Percentiles rank a stretch among this genome's conserved stretches.
These are phyloP conservation scores for Syrphus vitripennis DNA, from an alignment of 2,888 invertebrate species.

Conservation along the genomic window DNA sequence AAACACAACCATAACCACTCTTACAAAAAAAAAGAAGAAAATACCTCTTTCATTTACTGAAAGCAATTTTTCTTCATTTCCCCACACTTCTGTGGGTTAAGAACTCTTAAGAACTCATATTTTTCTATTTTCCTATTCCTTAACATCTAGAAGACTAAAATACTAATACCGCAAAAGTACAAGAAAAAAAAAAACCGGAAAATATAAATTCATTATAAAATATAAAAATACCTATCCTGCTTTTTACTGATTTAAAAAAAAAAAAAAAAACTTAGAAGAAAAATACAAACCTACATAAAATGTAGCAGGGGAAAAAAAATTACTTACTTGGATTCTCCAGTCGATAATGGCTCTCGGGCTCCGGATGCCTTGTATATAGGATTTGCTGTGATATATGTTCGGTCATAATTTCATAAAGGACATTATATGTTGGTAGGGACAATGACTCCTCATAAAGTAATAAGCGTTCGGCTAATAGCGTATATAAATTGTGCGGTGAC, in stretches of 20 bases:
- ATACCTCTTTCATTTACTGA: background rate
- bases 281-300: too few relatives aligned
- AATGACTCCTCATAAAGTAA: conserved; percentile 94
- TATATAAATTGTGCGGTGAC: conserved; percentile 99
- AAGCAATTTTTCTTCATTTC: conserved; percentile 57
- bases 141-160: too few relatives aligned
- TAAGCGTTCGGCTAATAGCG: conserved; percentile 95
- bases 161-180: background rate
- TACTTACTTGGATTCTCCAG: conserved; percentile 98
- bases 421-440: conserved; percentile 97
- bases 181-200: conserved; percentile 83
- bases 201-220: conserved; percentile 50
- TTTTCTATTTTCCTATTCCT: background rate
- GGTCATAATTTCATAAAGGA: conserved; percentile 98
- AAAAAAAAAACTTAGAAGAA: conserved; percentile 18
- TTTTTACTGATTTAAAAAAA: conserved; percentile 29
- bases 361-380: conserved; percentile 95
- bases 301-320: conserved; percentile 9
- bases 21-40: background rate
- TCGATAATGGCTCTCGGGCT: conserved; percentile 96
- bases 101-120: conserved; percentile 21
- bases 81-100: background rate
- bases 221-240: conserved; percentile 54
- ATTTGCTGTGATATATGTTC: conserved; percentile 98
- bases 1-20: background rate